A percentile compares a stretch with the other conserved stretches of the same genome.
phyloP scores from a whole-genome alignment of 2,888 invertebrate species.

The Rotaria socialis region DNA sequence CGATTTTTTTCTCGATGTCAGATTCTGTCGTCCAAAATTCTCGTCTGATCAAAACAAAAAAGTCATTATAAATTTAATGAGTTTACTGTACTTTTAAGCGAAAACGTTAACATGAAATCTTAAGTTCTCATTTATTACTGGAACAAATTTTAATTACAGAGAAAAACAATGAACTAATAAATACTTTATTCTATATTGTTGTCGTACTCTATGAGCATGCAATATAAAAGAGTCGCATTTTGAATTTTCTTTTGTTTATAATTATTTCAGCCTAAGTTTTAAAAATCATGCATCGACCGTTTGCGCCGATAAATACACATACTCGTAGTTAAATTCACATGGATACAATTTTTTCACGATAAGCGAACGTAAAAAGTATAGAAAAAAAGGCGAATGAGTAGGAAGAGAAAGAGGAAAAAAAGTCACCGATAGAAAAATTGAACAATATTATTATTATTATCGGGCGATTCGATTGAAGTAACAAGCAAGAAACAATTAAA shows the following conservation, averaged over 20 bases:
- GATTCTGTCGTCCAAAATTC: too few relatives aligned
- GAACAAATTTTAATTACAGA: background rate
- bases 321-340: background rate
- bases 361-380: background rate
- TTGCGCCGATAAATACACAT: background rate
- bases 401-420: background rate
- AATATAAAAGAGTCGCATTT: background rate
- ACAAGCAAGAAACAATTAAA: background rate
- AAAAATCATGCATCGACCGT: background rate
- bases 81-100: too few relatives aligned
- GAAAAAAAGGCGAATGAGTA: background rate
- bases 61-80: too few relatives aligned
- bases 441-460: conserved; percentile 11
- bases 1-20: too few relatives aligned
- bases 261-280: background rate
- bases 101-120: too few relatives aligned
- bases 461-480: background rate
- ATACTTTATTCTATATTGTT: background rate
- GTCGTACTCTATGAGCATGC: background rate
- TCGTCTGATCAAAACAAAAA: too few relatives aligned
- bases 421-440: background rate
- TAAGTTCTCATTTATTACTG: too few relatives aligned
- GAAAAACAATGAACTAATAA: background rate
- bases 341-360: background rate
- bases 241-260: background rate